phyloP scores from a whole-genome alignment of 2,797 vertebrate genomes.

The Lepilemur septentrionalis region DNA sequence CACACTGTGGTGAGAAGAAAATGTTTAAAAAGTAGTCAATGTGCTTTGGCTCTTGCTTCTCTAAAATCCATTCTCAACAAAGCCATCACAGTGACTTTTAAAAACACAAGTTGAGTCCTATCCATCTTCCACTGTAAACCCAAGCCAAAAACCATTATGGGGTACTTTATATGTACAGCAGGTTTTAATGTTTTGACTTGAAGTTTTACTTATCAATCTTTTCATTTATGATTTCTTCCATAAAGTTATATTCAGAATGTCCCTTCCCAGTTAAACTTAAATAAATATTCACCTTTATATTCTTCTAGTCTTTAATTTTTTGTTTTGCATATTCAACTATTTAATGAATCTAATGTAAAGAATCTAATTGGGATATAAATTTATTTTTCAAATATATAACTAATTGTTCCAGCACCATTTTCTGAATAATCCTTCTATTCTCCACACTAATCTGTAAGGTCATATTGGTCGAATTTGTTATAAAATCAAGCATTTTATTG shows the following conservation, averaged over 20 bases:
- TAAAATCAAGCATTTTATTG: not conserved
- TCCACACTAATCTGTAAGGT: not conserved
- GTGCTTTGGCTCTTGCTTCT: not conserved
- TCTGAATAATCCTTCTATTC: not conserved
- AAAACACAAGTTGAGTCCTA: not conserved
- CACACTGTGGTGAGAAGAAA: no score
- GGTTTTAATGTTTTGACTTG: not conserved
- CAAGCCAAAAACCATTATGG: not conserved
- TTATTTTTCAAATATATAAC: slow-evolving; percentile 17
- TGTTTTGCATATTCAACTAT: not conserved
- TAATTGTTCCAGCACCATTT: not conserved
- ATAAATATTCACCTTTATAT: not conserved
- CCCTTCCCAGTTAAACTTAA: not conserved
- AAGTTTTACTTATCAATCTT: not conserved
- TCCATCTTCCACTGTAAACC: not conserved
- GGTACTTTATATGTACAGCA: not conserved
- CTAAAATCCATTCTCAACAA: slow-evolving; percentile 5
- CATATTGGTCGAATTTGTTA: not conserved
- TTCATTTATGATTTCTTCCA: not conserved
- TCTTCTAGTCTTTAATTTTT: not conserved
- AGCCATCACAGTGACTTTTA: not conserved
- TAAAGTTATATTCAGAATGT: not conserved
- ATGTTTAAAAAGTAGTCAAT: not conserved
- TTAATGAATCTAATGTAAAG: not conserved
- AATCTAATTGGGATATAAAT: not conserved